These are phyloP conservation scores for Kryptolebias ocellatus DNA, from an alignment of 2,797 vertebrate genomes.

Conservation along the genomic window DNA sequence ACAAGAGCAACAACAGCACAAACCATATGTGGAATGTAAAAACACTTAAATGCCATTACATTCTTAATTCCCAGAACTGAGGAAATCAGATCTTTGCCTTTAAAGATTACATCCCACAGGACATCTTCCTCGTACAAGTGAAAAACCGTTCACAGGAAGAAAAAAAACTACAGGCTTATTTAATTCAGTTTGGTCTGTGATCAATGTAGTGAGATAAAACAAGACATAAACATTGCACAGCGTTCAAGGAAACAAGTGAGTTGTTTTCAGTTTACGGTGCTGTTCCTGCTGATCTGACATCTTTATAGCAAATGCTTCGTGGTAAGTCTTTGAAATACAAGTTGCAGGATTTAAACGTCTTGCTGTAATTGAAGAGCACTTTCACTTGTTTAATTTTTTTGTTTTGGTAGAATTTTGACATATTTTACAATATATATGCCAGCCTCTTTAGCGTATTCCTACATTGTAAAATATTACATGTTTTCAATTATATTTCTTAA, in stretches of 20 bases:
- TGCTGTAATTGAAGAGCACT: background rate
- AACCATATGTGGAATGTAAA: conserved; percentile 13
- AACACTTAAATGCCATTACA: conserved; percentile 12
- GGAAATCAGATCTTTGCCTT: background rate
- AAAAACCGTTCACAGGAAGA: background rate
- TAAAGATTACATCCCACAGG: background rate
- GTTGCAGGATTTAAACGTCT: background rate
- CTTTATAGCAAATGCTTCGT: background rate
- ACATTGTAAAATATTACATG: no score
- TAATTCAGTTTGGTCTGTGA: background rate
- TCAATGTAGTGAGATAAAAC: conserved; percentile 2
- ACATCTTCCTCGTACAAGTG: background rate
- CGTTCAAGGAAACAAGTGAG: background rate
- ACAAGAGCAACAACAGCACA: background rate
- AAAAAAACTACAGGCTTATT: background rate
- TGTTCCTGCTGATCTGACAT: background rate
- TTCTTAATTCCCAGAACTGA: background rate
- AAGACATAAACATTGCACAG: background rate
- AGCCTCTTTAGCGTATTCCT: background rate
- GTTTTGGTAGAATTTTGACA: background rate
- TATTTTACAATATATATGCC: background rate
- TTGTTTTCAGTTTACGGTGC: background rate
- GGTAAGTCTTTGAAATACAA: background rate
- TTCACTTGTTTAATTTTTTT: background rate
- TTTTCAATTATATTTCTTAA: no score